These are phyloP conservation scores for Zosterops lateralis DNA, from an alignment of 2,113 vertebrate species.

Conservation along the genomic window DNA sequence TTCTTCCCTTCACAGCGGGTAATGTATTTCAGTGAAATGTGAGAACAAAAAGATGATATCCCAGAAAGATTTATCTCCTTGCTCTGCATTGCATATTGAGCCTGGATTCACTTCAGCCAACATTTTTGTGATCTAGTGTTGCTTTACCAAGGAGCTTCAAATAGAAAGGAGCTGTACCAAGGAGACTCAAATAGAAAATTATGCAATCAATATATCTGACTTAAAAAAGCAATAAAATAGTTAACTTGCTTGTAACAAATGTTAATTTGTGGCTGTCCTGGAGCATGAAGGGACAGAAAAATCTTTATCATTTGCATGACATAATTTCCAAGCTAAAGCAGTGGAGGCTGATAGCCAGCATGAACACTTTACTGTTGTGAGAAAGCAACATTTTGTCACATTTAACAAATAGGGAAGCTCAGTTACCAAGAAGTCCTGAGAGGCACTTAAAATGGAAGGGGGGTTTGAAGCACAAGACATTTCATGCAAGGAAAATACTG, in stretches of 20 bases:
- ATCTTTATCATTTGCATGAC: neutral
- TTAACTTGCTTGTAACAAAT: neutral
- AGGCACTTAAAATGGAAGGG: neutral
- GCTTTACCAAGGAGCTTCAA: constrained; percentile 33
- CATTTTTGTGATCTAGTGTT: constrained; percentile 24
- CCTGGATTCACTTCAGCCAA: constrained; percentile 22
- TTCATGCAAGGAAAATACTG: neutral
- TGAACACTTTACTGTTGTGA: neutral
- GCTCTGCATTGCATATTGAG: neutral
- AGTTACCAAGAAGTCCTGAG: neutral
- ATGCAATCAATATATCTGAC: neutral
- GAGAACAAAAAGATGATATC: constrained; percentile 54
- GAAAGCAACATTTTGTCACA: neutral
- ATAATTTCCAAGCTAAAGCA: neutral
- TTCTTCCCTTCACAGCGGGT: neutral
- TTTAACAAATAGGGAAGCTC: neutral
- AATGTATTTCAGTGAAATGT: constrained; percentile 39
- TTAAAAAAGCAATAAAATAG: neutral
- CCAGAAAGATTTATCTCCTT: constrained; percentile 48
- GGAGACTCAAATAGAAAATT: constrained; percentile 54
- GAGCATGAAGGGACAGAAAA: neutral
- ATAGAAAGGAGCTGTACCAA: constrained; percentile 13
- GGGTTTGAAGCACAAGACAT: neutral
- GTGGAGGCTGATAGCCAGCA: neutral
- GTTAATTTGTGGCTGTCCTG: neutral